These are phyloP conservation scores for Colletes latitarsis DNA, from an alignment of 1,140 invertebrate genomes.

Conservation along the genomic window DNA sequence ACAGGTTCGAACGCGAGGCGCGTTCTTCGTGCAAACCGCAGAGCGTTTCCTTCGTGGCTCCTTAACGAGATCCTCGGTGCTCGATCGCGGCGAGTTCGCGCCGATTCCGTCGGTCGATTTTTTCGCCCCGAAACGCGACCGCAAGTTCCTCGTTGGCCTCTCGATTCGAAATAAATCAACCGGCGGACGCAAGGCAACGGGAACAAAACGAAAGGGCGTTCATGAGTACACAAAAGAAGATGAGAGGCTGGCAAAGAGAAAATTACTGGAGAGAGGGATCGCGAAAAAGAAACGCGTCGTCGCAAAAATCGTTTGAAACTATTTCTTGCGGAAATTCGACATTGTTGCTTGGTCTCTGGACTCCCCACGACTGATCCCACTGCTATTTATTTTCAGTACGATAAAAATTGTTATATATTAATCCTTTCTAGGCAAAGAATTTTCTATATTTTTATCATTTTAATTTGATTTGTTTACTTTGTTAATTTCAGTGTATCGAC, in stretches of 20 bases:
- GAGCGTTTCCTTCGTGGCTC: constrained; percentile 58
- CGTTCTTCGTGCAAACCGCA: constrained; percentile 65
- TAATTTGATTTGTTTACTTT: no score
- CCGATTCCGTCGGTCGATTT: constrained; percentile 48
- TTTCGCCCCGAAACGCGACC: constrained; percentile 57
- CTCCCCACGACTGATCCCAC: no score
- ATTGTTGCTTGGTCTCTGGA: no score
- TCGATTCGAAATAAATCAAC: constrained; percentile 53
- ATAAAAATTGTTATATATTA: no score
- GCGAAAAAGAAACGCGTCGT: not conserved
- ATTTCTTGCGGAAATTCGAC: no score
- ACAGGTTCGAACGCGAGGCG: constrained; percentile 54
- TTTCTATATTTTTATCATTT: no score
- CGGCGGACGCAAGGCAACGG: not conserved
- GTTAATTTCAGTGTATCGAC: no score
- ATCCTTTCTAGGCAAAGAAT: no score
- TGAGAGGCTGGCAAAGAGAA: not conserved
- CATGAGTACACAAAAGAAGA: constrained; percentile 40
- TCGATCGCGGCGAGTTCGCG: constrained; percentile 58
- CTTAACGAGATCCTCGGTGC: constrained; percentile 64
- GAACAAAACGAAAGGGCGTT: constrained; percentile 40
- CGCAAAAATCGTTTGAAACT: not conserved
- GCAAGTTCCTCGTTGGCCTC: constrained; percentile 50
- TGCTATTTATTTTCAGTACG: no score
- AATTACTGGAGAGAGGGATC: not conserved